Evolutionary conservation across 2,888 invertebrate genomes (phyloP).

Genomic region (Lasioglossum vierecki): DNA sequence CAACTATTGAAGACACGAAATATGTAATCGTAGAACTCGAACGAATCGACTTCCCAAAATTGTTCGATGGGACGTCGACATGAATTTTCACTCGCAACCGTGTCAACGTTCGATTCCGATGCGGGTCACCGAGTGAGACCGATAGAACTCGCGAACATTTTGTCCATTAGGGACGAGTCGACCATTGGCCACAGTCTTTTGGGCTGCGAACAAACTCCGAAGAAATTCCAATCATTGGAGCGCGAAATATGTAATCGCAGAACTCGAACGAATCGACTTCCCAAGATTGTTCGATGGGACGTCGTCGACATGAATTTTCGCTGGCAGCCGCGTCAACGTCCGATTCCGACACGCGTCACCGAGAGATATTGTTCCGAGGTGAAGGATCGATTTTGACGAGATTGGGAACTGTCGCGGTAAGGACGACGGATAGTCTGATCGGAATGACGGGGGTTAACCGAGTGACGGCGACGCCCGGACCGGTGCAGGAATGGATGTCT

Average conservation of each 20-base stretch:
- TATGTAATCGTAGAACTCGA: too few species aligned
- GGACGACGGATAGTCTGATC: constrained; percentile 61
- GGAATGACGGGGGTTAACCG: constrained; percentile 46
- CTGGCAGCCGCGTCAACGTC: background rate
- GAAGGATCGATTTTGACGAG: constrained; percentile 37
- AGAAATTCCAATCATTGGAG: background rate
- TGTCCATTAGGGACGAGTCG: too few species aligned
- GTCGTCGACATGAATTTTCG: background rate
- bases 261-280: background rate
- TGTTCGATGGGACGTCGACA: too few species aligned
- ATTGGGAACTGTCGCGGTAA: constrained; percentile 25
- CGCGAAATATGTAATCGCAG: background rate
- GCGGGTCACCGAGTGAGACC: too few species aligned
- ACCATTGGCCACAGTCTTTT: background rate
- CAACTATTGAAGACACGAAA: too few species aligned
- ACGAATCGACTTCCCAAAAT: too few species aligned
- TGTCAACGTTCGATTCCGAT: too few species aligned
- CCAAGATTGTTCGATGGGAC: background rate
- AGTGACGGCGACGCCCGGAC: constrained; percentile 15
- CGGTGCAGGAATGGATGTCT: constrained; percentile 60
- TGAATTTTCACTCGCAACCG: too few species aligned
- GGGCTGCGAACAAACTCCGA: too few species aligned
- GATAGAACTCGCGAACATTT: too few species aligned
- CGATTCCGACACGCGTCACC: background rate
- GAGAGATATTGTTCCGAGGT: background rate